Percentiles rank a stretch among this genome's conserved stretches.
phyloP scores from a whole-genome alignment of 2,888 invertebrate genomes.

The Laothoe populi region DNA sequence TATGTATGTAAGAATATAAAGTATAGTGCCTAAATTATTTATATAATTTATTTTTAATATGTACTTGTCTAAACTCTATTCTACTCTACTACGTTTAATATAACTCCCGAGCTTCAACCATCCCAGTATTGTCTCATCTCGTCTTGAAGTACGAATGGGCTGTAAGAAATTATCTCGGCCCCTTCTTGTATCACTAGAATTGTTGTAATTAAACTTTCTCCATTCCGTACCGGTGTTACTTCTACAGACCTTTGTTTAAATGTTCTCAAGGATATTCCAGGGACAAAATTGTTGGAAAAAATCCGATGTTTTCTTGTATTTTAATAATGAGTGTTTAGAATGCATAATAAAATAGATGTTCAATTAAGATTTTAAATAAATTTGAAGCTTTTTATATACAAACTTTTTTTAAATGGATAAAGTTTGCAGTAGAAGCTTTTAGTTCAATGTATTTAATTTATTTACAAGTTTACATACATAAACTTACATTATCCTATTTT shows the following conservation, averaged over 20 bases:
- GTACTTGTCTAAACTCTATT: background rate
- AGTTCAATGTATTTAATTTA: too few relatives aligned
- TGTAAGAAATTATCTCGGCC: slow-evolving; percentile 73
- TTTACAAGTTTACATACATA: too few relatives aligned
- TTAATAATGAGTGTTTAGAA: too few relatives aligned
- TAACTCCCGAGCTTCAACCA: background rate
- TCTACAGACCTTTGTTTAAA: slow-evolving; percentile 38
- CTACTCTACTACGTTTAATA: background rate
- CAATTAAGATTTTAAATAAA: too few relatives aligned
- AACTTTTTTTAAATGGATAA: too few relatives aligned
- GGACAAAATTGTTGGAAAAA: background rate
- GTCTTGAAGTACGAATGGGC: slow-evolving; percentile 64
- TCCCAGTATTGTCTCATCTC: slow-evolving; percentile 36
- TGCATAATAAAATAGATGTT: too few relatives aligned
- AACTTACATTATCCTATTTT: too few relatives aligned
- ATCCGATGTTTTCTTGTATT: background rate
- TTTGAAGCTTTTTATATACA: too few relatives aligned
- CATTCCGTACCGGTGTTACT: slow-evolving; percentile 33
- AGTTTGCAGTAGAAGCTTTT: too few relatives aligned
- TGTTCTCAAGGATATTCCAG: slow-evolving; percentile 36
- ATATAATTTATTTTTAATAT: background rate
- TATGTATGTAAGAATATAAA: too few relatives aligned
- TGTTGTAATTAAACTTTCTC: slow-evolving; percentile 70
- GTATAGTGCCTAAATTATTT: background rate
- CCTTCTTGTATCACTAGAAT: slow-evolving; percentile 62